Conservation (phyloP, 2,888 invertebrate genomes). For the Heliconius cydno region DNA sequence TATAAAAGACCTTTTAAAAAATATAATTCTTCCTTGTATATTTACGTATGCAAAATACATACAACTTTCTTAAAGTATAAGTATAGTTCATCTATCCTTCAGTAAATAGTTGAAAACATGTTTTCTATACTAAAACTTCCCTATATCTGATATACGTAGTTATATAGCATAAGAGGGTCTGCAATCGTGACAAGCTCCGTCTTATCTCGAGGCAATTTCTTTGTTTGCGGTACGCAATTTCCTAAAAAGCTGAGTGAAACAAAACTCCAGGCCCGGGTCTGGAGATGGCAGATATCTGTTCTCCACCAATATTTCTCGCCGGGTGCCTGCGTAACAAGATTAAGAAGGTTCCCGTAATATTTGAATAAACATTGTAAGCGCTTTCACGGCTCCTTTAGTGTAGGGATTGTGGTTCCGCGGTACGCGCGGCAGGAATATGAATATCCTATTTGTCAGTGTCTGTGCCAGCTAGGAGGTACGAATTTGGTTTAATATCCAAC, state of each 20-base stretch:
- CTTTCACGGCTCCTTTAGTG: slow-evolving; percentile 20
- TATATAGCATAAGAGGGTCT: slow-evolving; percentile 45
- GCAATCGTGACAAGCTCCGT: slow-evolving; percentile 65
- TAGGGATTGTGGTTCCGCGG: slow-evolving; percentile 25
- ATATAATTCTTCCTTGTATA: neutral
- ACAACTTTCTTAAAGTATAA: neutral
- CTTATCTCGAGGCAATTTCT: slow-evolving; percentile 76
- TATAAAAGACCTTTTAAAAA: neutral
- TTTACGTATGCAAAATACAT: neutral
- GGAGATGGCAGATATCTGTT: slow-evolving; percentile 70
- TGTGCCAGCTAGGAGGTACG: slow-evolving; percentile 12
- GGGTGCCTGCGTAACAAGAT: slow-evolving; percentile 29
- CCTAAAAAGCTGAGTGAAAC: slow-evolving; percentile 70
- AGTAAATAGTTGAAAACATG: neutral
- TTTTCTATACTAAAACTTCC: slow-evolving; percentile 4
- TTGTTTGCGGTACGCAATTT: slow-evolving; percentile 79
- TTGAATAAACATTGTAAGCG: slow-evolving; percentile 27
- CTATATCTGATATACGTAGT: slow-evolving; percentile 14
- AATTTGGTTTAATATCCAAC: slow-evolving; percentile 3
- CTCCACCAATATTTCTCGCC: slow-evolving; percentile 28
- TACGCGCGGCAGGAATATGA: slow-evolving; percentile 31
- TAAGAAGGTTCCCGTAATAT: slow-evolving; percentile 34
- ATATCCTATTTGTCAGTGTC: slow-evolving; percentile 27
- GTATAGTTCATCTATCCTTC: neutral
- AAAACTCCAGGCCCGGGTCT: slow-evolving; percentile 63